These are phyloP conservation scores for Caenorhabditis sp. DNA, from an alignment of 2,888 invertebrate species.

Conservation along the genomic window DNA sequence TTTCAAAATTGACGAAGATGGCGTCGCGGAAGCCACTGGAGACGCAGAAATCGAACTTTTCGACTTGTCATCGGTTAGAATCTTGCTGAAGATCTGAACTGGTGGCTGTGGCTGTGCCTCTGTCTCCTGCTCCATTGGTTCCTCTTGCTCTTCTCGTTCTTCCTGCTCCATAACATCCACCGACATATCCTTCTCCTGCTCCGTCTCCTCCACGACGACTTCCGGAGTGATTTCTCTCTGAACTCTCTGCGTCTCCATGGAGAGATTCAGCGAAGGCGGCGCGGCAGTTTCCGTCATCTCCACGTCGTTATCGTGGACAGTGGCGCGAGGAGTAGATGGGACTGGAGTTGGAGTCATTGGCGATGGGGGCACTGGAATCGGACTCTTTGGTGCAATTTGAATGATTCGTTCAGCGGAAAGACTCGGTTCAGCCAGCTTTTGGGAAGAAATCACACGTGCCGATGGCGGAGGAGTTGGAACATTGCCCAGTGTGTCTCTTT, in stretches of 20 bases:
- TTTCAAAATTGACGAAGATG: not conserved
- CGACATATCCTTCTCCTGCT: conserved; percentile 6
- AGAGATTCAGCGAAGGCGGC: not conserved
- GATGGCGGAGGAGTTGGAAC: not conserved
- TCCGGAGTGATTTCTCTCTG: conserved; percentile 19
- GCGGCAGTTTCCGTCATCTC: not conserved
- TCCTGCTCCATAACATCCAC: conserved; percentile 25
- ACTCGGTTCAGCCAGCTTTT: not conserved
- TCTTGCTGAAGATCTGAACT: not conserved
- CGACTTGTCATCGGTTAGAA: not conserved
- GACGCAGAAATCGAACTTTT: not conserved
- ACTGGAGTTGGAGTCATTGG: not conserved
- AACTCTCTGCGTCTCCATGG: conserved; percentile 36
- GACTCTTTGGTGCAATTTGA: conserved; percentile 1
- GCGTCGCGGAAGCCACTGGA: not conserved
- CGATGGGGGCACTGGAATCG: not conserved
- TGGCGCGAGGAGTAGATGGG: not conserved
- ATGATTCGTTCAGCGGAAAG: not conserved
- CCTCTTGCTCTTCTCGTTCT: not conserved
- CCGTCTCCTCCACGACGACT: conserved; percentile 2
- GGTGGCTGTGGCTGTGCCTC: not conserved
- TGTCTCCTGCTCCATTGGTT: conserved; percentile 20
- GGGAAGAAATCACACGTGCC: not conserved
- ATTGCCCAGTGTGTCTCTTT: not conserved
- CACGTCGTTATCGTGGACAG: not conserved